These are phyloP conservation scores for Anguilla megastoma DNA, from an alignment of 2,797 vertebrate species.

Conservation along the genomic window DNA sequence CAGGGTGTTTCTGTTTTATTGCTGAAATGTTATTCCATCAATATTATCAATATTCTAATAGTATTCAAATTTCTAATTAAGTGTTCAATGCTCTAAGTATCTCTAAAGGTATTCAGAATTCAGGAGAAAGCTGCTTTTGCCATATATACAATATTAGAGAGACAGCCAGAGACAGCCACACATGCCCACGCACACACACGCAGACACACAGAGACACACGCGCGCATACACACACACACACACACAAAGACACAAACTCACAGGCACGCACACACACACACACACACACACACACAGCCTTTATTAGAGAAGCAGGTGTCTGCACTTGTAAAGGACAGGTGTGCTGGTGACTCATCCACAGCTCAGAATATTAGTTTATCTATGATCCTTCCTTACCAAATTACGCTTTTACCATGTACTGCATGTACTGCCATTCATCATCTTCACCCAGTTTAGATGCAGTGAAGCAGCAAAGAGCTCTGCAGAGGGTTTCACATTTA, in stretches of 20 bases:
- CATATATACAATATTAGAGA: neutral
- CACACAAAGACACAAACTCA: neutral
- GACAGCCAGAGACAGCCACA: neutral
- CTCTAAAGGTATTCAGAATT: too few relatives aligned
- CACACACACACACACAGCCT: neutral
- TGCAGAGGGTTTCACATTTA: conserved; percentile 47
- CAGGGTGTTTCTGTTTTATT: neutral
- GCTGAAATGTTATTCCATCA: neutral
- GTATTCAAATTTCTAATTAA: too few relatives aligned
- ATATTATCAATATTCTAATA: too few relatives aligned
- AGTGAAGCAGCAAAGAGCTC: conserved; percentile 43
- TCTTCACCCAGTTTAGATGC: conserved; percentile 45
- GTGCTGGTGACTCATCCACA: conserved; percentile 43
- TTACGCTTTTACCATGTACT: conserved; percentile 52
- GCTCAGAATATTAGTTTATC: conserved; percentile 57
- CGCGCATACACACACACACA: neutral
- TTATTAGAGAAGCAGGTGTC: conserved; percentile 44
- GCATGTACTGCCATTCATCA: conserved; percentile 63
- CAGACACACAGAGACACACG: neutral
- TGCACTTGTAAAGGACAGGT: conserved; percentile 50
- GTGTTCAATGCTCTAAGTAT: too few relatives aligned
- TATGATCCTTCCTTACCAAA: conserved; percentile 52
- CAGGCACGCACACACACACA: conserved; percentile 16
- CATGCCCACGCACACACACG: neutral
- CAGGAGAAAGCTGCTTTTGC: too few relatives aligned